Evolutionary conservation across 2,113 vertebrate species (phyloP).

Genomic region (Phylloscopus trochilus): DNA sequence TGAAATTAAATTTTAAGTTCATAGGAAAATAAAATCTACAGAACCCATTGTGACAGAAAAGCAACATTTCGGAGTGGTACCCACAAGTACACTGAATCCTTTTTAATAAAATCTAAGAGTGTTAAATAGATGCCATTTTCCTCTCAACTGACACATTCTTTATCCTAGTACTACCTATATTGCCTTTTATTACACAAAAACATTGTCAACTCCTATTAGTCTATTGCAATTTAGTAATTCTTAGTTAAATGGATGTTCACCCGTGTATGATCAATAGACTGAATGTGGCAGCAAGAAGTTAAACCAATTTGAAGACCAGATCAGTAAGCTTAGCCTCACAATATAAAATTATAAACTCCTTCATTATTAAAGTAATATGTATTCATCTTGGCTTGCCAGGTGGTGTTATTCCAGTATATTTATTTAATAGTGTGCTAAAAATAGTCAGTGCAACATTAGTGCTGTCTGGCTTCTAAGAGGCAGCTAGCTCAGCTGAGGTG

Average conservation of each 20-base stretch:
- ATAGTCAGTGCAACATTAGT: conserved; percentile 27
- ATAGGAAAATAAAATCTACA: background rate
- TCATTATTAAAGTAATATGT: conserved; percentile 17
- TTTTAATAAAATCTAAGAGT: background rate
- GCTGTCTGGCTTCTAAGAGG: conserved; percentile 50
- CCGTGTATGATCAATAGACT: conserved; percentile 15
- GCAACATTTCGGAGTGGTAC: background rate
- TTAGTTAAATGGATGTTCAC: background rate
- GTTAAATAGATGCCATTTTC: conserved; percentile 14
- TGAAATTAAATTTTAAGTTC: background rate
- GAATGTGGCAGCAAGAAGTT: conserved; percentile 24
- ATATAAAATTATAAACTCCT: background rate
- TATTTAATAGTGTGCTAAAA: conserved; percentile 42
- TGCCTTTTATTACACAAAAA: background rate
- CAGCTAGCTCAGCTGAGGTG: conserved; percentile 15
- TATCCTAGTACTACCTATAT: background rate
- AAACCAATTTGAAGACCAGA: conserved; percentile 34
- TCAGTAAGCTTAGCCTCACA: conserved; percentile 5
- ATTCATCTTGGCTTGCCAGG: conserved; percentile 47
- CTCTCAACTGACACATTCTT: background rate
- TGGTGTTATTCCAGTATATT: conserved; percentile 52
- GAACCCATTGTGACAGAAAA: background rate
- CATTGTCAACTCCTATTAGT: background rate
- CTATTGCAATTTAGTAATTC: conserved; percentile 26
- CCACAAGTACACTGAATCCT: background rate